Evolutionary conservation across 2,113 vertebrate species (phyloP).

Genomic region (Orientallactaga bullata): DNA sequence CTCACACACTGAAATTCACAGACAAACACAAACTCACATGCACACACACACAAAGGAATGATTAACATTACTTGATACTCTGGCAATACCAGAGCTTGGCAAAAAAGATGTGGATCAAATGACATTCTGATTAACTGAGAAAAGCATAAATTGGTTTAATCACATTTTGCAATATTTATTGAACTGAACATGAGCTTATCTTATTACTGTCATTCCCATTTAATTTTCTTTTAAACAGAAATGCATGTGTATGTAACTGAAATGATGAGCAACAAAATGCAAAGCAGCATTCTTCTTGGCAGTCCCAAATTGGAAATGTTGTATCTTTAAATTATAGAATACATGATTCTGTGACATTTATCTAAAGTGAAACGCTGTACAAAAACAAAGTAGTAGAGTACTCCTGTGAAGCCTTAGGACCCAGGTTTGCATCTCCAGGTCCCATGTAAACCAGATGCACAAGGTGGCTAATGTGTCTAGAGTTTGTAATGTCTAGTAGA

Average conservation of each 20-base stretch:
- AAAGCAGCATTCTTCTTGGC: neutral
- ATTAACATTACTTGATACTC: neutral
- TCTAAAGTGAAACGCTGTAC: neutral
- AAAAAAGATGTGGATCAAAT: neutral
- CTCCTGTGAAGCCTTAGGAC: no score
- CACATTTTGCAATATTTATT: neutral
- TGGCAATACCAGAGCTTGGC: neutral
- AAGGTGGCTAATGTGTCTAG: no score
- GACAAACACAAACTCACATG: no score
- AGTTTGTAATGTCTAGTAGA: no score
- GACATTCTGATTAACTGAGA: neutral
- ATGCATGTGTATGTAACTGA: neutral
- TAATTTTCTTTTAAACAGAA: neutral
- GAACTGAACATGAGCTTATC: neutral
- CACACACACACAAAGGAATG: neutral
- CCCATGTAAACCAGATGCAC: no score
- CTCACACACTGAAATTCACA: neutral
- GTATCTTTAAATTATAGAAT: neutral
- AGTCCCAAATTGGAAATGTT: neutral
- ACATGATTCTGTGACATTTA: neutral
- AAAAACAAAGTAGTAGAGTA: neutral
- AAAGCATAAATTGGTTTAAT: neutral
- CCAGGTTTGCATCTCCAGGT: no score
- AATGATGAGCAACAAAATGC: neutral
- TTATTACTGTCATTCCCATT: neutral